Percentiles rank a stretch among this genome's conserved stretches.
These are phyloP conservation scores for Frieseomelitta varia DNA, from an alignment of 1,140 invertebrate genomes.

Conservation along the genomic window DNA sequence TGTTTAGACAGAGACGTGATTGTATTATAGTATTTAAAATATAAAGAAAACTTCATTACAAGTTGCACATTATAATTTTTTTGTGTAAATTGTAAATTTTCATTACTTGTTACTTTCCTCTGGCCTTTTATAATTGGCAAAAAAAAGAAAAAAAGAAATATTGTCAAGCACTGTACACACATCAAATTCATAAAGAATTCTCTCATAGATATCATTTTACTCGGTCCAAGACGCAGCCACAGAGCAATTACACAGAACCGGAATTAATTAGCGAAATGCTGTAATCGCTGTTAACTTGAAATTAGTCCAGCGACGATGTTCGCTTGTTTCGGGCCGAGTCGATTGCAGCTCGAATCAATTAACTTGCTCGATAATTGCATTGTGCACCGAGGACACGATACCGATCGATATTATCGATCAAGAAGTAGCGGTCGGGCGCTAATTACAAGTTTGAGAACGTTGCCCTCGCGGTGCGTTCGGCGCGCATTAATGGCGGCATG, in stretches of 20 bases:
- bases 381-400: not conserved
- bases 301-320: not conserved
- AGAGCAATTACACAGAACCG: not conserved
- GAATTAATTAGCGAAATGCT: not conserved
- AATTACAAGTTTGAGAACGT: constrained; percentile 3
- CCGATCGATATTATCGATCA: not conserved
- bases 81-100: no score
- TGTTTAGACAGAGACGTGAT: no score
- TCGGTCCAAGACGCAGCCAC: not conserved
- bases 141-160: no score
- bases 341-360: constrained; percentile 1
- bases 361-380: not conserved
- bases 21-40: no score
- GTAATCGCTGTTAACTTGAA: not conserved
- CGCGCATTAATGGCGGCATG: not conserved
- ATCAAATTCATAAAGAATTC: no score
- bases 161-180: no score
- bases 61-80: no score
- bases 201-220: no score
- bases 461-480: not conserved
- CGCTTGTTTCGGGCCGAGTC: not conserved
- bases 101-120: no score
- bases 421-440: not conserved
- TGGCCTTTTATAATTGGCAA: no score
- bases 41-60: no score